A percentile compares a stretch with the other conserved stretches of the same genome.
phyloP scores from a whole-genome alignment of 2,797 vertebrate genomes.

The Glyptemys insculpta region DNA sequence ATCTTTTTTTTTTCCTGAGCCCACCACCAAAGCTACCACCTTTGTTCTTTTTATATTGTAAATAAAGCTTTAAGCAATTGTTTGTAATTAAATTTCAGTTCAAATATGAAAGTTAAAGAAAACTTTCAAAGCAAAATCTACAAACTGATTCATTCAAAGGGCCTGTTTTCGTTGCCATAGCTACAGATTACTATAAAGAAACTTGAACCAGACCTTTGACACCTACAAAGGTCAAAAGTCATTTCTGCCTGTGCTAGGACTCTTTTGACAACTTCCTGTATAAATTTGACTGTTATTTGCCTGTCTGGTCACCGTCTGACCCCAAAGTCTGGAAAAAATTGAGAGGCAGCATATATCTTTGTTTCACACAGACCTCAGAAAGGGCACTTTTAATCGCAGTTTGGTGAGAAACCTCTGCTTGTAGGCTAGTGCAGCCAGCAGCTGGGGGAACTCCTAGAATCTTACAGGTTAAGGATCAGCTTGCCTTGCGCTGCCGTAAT shows the following conservation, averaged over 20 bases:
- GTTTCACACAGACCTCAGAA: conserved; percentile 70
- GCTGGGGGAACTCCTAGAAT: conserved; percentile 24
- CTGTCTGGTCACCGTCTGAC: conserved; percentile 86
- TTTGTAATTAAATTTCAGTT: conserved; percentile 74
- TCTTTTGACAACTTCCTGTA: conserved; percentile 89
- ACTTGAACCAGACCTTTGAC: conserved; percentile 90
- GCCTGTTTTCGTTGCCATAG: conserved; percentile 76
- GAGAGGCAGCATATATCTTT: conserved; percentile 69
- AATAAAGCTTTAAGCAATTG: conserved; percentile 66
- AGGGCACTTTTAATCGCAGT: conserved; percentile 73
- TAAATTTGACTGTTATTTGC: conserved; percentile 87
- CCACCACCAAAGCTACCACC: conserved; percentile 50
- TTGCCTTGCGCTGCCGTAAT: not conserved
- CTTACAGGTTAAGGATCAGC: conserved; percentile 37
- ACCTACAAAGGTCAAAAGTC: conserved; percentile 84
- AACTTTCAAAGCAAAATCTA: conserved; percentile 73
- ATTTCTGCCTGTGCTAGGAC: conserved; percentile 81
- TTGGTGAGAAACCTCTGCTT: conserved; percentile 62
- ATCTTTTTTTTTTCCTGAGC: not conserved
- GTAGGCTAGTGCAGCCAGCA: conserved; percentile 33
- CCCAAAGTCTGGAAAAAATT: conserved; percentile 84
- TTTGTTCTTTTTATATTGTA: conserved; percentile 55
- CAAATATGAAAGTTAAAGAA: conserved; percentile 71
- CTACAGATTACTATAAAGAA: conserved; percentile 84
- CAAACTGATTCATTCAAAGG: conserved; percentile 77